Percentiles rank a stretch among this genome's conserved stretches.
These are phyloP conservation scores for Portevinia maculata DNA, from an alignment of 2,888 invertebrate species.

Conservation along the genomic window DNA sequence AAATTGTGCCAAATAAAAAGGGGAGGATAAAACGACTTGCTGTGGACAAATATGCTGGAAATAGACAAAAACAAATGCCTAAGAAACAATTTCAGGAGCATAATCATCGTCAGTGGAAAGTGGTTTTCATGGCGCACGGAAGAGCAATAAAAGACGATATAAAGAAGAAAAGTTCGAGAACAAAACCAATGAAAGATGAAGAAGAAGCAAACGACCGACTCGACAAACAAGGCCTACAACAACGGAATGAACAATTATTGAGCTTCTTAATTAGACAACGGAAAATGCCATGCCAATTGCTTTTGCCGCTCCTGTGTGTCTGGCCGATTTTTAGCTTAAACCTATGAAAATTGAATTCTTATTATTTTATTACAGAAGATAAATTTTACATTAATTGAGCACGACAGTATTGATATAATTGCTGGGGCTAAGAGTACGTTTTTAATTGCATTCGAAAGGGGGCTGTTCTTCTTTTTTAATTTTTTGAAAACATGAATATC, in stretches of 20 bases:
- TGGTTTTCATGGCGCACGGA: not conserved
- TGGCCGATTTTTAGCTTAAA: constrained; percentile 48
- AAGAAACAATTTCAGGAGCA: constrained; percentile 16
- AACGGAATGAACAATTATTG: constrained; percentile 41
- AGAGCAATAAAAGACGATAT: constrained; percentile 6
- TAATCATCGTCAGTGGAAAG: constrained; percentile 10
- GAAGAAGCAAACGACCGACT: constrained; percentile 2
- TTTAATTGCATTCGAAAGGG: constrained; percentile 49
- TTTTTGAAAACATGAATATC: no score
- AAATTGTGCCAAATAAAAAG: constrained; percentile 3
- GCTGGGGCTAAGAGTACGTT: constrained; percentile 52
- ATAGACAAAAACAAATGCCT: constrained; percentile 1
- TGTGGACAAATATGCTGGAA: constrained; percentile 25
- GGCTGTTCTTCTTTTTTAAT: not conserved
- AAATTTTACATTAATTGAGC: constrained; percentile 54
- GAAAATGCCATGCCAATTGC: constrained; percentile 51
- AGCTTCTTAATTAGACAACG: constrained; percentile 66
- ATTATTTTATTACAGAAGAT: constrained; percentile 44
- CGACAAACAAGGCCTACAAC: no score
- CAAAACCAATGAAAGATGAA: constrained; percentile 8
- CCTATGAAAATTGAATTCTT: constrained; percentile 56
- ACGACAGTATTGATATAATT: constrained; percentile 46
- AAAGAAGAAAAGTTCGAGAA: constrained; percentile 5
- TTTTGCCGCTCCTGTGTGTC: constrained; percentile 5
- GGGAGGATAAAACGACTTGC: constrained; percentile 4